Evolutionary conservation across 2,797 vertebrate species (phyloP).

Genomic region (Fundulus diaphanus): DNA sequence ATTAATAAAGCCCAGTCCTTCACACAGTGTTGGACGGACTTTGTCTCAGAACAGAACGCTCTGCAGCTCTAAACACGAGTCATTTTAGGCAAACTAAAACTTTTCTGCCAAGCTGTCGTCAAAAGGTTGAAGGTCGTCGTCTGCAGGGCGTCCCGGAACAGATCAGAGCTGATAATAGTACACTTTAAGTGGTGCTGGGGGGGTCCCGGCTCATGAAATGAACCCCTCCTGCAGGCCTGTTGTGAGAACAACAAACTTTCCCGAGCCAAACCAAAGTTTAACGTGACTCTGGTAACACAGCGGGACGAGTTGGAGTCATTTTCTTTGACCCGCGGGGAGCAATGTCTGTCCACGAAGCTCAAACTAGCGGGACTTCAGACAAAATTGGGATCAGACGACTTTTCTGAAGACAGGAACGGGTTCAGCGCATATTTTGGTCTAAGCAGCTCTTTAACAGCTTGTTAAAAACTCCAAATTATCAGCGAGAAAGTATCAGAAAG

Average conservation of each 20-base stretch:
- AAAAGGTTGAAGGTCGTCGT: constrained; percentile 16
- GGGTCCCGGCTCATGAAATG: constrained; percentile 30
- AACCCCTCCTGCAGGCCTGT: background rate
- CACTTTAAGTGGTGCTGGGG: constrained; percentile 14
- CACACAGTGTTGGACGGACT: too few species aligned
- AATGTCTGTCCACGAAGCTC: background rate
- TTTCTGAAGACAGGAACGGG: too few species aligned
- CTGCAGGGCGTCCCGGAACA: constrained; percentile 23
- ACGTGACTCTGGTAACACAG: background rate
- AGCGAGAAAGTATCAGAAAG: too few species aligned
- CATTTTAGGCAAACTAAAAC: too few species aligned
- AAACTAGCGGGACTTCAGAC: background rate
- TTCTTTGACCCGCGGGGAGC: too few species aligned
- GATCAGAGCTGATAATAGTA: constrained; percentile 45
- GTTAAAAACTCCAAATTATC: too few species aligned
- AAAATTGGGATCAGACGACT: too few species aligned
- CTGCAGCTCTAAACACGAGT: too few species aligned
- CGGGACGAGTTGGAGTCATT: background rate
- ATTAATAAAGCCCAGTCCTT: too few species aligned
- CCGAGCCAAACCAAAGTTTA: constrained; percentile 13
- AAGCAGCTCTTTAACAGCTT: too few species aligned
- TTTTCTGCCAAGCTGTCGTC: background rate
- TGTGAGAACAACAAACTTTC: constrained; percentile 1
- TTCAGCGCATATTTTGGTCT: too few species aligned
- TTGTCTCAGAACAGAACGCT: too few species aligned